Base-by-base conservation (phyloP, 2,113 vertebrate species). In the Thunnus maccoyii region DNA sequence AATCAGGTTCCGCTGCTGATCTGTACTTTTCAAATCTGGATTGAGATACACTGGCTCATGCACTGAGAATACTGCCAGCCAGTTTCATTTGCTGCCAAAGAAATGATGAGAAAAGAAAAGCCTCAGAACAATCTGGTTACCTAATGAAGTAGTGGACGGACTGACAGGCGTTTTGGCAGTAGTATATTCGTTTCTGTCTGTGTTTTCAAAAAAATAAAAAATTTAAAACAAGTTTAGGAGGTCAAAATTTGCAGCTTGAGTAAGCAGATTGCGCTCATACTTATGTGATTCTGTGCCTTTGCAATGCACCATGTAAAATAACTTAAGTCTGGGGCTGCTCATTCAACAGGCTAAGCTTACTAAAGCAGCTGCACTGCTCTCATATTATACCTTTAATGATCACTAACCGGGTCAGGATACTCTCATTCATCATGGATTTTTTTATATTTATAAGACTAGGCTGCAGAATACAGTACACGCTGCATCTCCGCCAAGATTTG, bases 351-450 rank as follows among this genome's bases (percentile, higher is more conserved):
- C 70, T 86, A 57, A 77, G 75, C 76, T 78, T 20, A 60, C 67
- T 60, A 65, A 80, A 64, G 55, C 72, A 66, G 65, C 56, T 61
- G 52, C 63, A 57, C 46, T 62, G 46, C 68, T 72, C 63, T 68
- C 46, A 11, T 70, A 78, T 83, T 85, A 86, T 78, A 78, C 76
- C 75, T 83, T 86, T 85, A 89, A 89, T 86, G 78, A 88, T 83
- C 56, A 82, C 86, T 84, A 90, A 90, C 79, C 58, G 12, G 84
- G 86, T 88, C 86, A 86, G 62, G 48, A 36, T 32, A 56, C 51
- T 51, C 51, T 47, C 80, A 85, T 89, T 88, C 70, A 83, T 80
- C 67, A 47, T 32, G 67, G 66, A 82, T 86, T 83, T 80, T 78
- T 88, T 75, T 78, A 64, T 41, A 9, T 41, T 41, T 41, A 41